Conservation (phyloP, 1,140 invertebrate genomes). For the Proctacanthus coquilletti region DNA sequence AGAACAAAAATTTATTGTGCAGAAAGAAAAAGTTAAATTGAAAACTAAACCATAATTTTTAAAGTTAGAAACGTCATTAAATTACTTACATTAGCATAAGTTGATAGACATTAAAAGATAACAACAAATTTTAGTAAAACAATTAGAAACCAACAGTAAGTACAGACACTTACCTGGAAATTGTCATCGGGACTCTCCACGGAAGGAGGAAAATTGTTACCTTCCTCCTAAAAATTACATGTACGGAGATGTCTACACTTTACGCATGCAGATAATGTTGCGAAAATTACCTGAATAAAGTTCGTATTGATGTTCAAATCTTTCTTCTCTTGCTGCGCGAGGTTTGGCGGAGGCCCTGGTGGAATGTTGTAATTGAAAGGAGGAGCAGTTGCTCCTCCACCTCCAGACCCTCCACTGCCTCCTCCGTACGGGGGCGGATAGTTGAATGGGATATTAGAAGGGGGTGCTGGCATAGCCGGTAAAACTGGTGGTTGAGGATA, state of each 20-base stretch:
- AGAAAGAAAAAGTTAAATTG: no score
- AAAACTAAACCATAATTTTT: no score
- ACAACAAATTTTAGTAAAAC: no score
- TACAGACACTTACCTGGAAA: constrained; percentile 31
- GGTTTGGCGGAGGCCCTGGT: constrained; percentile 21
- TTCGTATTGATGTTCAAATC: constrained; percentile 37
- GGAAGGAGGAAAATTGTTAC: constrained; percentile 35
- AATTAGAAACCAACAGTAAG: constrained; percentile 8
- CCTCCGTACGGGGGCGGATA: constrained; percentile 20
- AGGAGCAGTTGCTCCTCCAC: constrained; percentile 27
- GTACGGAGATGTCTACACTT: no score
- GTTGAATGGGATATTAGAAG: constrained; percentile 24
- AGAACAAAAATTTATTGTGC: no score
- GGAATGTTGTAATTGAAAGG: constrained; percentile 60
- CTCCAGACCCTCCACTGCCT: constrained; percentile 8
- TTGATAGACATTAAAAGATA: no score
- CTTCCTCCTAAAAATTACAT: constrained; percentile 30
- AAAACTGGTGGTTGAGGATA: constrained; percentile 50
- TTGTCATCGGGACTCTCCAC: constrained; percentile 39
- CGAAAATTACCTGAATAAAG: constrained; percentile 35
- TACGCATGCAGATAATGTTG: not conserved
- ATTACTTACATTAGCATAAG: no score
- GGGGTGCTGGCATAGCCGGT: constrained; percentile 33
- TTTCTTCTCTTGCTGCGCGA: constrained; percentile 29
- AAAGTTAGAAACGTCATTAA: no score